phyloP scores from a whole-genome alignment of 2,113 vertebrate species.

The Eurystomus gularis region DNA sequence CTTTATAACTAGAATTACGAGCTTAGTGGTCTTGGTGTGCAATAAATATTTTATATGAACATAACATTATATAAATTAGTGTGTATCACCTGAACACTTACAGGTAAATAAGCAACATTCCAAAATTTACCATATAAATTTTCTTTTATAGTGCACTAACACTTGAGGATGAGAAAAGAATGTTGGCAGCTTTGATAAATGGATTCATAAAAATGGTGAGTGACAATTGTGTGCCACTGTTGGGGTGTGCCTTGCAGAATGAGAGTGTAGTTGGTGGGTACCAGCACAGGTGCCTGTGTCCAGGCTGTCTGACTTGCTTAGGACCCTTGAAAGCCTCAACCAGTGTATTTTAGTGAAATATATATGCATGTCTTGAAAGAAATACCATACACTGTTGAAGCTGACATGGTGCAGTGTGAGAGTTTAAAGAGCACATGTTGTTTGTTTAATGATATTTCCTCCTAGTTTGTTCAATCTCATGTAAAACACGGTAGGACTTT shows the following conservation, averaged over 20 bases:
- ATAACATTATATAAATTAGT: background rate
- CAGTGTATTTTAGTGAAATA: background rate
- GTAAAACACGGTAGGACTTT: background rate
- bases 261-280: too few relatives aligned
- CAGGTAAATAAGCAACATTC: background rate
- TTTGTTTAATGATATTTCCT: background rate
- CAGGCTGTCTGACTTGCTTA: background rate
- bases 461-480: background rate
- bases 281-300: too few relatives aligned
- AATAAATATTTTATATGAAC: background rate
- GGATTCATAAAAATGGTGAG: constrained; percentile 96
- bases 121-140: background rate
- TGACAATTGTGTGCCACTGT: background rate
- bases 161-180: constrained; percentile 94
- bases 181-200: constrained; percentile 86
- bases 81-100: background rate
- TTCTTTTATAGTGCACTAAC: constrained; percentile 85
- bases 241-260: background rate
- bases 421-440: background rate
- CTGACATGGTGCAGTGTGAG: background rate
- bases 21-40: background rate
- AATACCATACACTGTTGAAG: background rate
- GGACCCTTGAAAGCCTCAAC: background rate
- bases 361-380: background rate
- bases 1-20: background rate